These are phyloP conservation scores for Stratiomys singularior DNA, from an alignment of 2,888 invertebrate species.

Conservation along the genomic window DNA sequence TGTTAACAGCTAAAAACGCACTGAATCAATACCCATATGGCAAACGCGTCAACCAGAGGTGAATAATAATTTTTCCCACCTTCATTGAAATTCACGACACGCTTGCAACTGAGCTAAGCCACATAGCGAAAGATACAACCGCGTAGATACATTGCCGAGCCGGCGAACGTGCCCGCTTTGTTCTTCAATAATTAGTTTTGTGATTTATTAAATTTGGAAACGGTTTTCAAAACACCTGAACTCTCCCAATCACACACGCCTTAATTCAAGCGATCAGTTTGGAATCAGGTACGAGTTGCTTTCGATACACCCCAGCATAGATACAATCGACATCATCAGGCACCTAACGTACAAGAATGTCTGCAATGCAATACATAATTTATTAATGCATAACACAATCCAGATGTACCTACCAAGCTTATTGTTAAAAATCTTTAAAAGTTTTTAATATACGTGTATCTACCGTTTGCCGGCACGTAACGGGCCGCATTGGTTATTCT, in stretches of 20 bases:
- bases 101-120: background rate
- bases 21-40: constrained; percentile 24
- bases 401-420: background rate
- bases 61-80: constrained; percentile 21
- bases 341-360: background rate
- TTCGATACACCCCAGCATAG: background rate
- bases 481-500: constrained; percentile 9
- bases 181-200: constrained; percentile 22
- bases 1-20: constrained; percentile 2
- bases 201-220: constrained; percentile 39
- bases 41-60: background rate
- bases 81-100: constrained; percentile 7
- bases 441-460: background rate
- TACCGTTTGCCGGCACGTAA: constrained; percentile 14
- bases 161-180: constrained; percentile 16
- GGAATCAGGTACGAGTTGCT: constrained; percentile 13
- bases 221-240: constrained; percentile 1
- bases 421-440: no score
- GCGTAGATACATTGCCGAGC: background rate
- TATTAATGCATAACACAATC: constrained; percentile 14
- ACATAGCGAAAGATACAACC: no score
- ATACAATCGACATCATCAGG: background rate
- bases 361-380: constrained; percentile 14
- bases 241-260: background rate
- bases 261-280: background rate